Base-by-base conservation (phyloP, 2,113 vertebrate genomes). In the Thamnaconus septentrionalis region DNA sequence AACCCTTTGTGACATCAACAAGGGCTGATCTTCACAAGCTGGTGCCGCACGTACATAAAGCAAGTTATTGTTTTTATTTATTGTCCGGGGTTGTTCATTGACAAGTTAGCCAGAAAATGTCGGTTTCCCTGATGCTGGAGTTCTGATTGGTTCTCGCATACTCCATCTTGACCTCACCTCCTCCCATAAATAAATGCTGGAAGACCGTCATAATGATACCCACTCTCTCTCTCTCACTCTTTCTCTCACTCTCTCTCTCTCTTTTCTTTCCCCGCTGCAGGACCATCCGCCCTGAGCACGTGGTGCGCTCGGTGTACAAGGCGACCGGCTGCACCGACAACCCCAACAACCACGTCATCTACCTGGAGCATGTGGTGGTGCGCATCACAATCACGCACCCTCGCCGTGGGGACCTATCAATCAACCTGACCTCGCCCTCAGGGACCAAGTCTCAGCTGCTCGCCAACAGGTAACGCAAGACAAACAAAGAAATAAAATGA, bases 361-460 rank as follows among this genome's bases (percentile, higher is more conserved):
- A 98, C 87, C 83, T 99, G 88, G 97, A 99, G 71, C 97, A 99
- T 0, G 96, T 99, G 0, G 93, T 99, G 0, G 96, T 98, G 11
- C 95, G 97, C 8, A 94, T 99, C 73, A 98, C 96, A 64, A 97
- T 99, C 81, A 95, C 95, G 6, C 97, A 99, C 69, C 95, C 96
- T 45, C 93, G 97, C 53, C 93, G 97, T 62, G 97, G 97, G 67
- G 97, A 99, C 88, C 89, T 99, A 90, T 95, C 97, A 56, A 98
- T 99, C 90, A 98, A 98, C 84, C 85, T 99, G 87, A 99, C 97
- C 43, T 99, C 97, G 9, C 97, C 97, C 53, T 99, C 96, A 5
- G 97, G 97, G 89, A 99, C 97, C 69, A 96, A 95, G 83, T 99
- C 97, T 55, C 96, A 98, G 87, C 94, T 99, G 58, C 91, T 99